phyloP scores from a whole-genome alignment of 1,140 invertebrate genomes.

The Cyphomyrmex costatus region DNA sequence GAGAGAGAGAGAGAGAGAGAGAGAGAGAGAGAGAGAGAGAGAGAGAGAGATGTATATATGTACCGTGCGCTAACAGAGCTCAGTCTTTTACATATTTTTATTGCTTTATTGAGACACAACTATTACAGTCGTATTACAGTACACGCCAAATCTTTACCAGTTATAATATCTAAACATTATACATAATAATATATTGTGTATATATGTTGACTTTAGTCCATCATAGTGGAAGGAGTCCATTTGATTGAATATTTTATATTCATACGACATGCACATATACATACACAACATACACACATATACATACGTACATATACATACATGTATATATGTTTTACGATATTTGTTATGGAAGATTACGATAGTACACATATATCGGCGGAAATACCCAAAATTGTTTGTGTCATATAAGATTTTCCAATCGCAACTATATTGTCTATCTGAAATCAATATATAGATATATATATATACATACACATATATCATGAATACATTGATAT shows the following conservation, averaged over 20 bases:
- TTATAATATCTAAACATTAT: conserved; percentile 54
- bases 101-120: conserved; percentile 66
- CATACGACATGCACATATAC: not conserved
- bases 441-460: conserved; percentile 22
- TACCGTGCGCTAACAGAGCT: conserved; percentile 42
- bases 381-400: conserved; percentile 17
- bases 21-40: conserved; percentile 8
- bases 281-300: not conserved
- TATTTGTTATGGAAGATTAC: conserved; percentile 40
- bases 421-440: conserved; percentile 6
- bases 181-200: conserved; percentile 65
- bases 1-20: conserved; percentile 11
- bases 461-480: not conserved
- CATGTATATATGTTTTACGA: conserved; percentile 36
- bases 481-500: conserved; percentile 23
- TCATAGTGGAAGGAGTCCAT: not conserved
- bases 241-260: conserved; percentile 52
- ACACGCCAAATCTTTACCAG: conserved; percentile 71
- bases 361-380: not conserved
- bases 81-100: conserved; percentile 80
- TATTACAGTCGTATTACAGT: conserved; percentile 69
- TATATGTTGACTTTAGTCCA: conserved; percentile 40
- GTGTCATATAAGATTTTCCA: conserved; percentile 37
- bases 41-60: conserved; percentile 37
- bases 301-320: not conserved